A percentile compares a stretch with the other conserved stretches of the same genome.
Evolutionary conservation across 2,113 vertebrate species (phyloP).

Genomic region (Brevimyrus niger): DNA sequence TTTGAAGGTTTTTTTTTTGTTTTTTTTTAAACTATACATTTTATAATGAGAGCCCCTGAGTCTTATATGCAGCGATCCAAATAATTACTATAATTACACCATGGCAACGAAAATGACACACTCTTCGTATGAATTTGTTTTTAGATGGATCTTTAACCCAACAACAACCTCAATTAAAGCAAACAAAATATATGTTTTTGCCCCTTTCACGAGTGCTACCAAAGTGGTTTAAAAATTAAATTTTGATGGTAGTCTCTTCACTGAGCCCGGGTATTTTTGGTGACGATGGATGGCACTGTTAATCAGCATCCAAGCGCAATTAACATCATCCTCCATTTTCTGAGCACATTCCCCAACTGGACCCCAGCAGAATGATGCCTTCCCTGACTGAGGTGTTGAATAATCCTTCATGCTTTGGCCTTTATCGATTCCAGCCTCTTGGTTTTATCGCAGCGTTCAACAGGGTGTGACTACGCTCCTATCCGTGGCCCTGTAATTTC

Average conservation of each 20-base stretch:
- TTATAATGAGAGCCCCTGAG: background rate
- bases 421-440: background rate
- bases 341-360: background rate
- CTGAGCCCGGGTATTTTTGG: background rate
- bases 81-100: conserved; percentile 2
- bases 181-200: background rate
- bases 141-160: background rate
- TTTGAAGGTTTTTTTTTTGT: background rate
- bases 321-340: background rate
- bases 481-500: background rate
- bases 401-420: background rate
- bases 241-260: background rate
- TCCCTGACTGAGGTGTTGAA: background rate
- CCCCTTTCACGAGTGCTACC: background rate
- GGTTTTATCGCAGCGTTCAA: conserved; percentile 7
- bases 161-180: background rate
- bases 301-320: background rate
- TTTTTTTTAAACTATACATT: background rate
- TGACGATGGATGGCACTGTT: background rate
- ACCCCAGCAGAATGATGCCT: background rate
- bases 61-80: background rate
- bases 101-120: background rate
- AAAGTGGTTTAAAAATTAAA: background rate
- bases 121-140: background rate
- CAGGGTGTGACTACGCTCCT: conserved; percentile 11